Evolutionary conservation across 2,888 invertebrate species (phyloP), one percentile per base, ranked within the genome.

Genomic region (Thyatira batis): DNA sequence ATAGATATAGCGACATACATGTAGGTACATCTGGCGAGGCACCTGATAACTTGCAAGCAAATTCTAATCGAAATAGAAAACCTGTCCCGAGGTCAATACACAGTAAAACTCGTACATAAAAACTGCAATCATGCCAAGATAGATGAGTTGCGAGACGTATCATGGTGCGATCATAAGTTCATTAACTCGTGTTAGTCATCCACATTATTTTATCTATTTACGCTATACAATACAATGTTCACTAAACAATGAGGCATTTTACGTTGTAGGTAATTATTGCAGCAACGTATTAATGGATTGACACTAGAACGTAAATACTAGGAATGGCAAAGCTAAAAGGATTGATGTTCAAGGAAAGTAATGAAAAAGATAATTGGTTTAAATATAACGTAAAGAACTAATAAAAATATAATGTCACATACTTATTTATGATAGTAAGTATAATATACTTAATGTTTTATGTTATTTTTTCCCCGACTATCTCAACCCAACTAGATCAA

Each of bases 81-180:
- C 73, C 62, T 58, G 73, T 70, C 63, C 60, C 57, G 51, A 61
- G 64, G 57, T 63, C 57, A 63, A 59, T 60, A 58, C 54, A 57
- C 62, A 69, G 72, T 66, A 64, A 71, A 65, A 65, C 61, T 51
- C 51, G 60, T 51, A 49, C 39, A 56, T 58, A 78, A 79, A 79
- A 80, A 78, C 65, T 65, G 60, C 67, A 75, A 76, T 76, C 69
- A 69, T 52, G 64, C 50, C 54, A 73, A 76, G 78, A 82, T 78
- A 73, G 68, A 80, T 75, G 72, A 71, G 69, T 62, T 65, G 54
- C 54, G 59, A n/a, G n/a, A 62, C 60, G 63, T 56, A 54, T 52
- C 45, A 49, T 53, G 48, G 57, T 51, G 55, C 60, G 67, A 70
- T 70, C 55, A 54, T 54, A 65, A 70, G 69, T 73, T 71, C 66